phyloP scores from a whole-genome alignment of 2,113 vertebrate genomes.

The Chionis minor region DNA sequence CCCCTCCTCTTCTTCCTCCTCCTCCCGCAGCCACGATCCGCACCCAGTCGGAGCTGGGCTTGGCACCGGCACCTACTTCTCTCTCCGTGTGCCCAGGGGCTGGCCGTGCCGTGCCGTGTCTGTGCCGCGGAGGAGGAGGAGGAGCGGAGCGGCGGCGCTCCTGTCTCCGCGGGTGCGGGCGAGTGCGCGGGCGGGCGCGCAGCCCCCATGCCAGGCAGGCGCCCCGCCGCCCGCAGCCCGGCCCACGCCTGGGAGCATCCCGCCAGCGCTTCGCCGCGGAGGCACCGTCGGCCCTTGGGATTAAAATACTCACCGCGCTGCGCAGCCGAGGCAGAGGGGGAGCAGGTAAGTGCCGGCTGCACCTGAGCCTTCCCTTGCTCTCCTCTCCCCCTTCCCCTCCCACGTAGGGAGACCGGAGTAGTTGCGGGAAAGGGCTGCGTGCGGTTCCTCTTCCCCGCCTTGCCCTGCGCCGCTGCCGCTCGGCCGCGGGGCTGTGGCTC shows the following conservation, averaged over 20 bases:
- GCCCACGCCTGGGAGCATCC: neutral
- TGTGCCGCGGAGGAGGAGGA: neutral
- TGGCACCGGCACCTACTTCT: neutral
- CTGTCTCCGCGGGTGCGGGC: neutral
- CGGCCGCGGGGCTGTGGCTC: neutral
- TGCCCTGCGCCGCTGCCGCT: neutral
- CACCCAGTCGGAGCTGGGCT: constrained; percentile 39
- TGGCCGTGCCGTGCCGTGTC: neutral
- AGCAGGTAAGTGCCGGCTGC: constrained; percentile 53
- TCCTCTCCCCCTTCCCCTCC: neutral
- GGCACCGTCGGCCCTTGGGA: constrained; percentile 19
- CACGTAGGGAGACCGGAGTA: neutral
- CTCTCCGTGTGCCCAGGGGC: neutral
- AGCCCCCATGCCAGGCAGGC: constrained; percentile 15
- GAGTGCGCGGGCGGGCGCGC: constrained; percentile 10
- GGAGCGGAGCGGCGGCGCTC: neutral
- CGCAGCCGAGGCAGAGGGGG: neutral
- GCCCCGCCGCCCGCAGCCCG: neutral
- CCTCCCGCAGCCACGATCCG: constrained; percentile 47
- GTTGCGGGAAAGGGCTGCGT: neutral
- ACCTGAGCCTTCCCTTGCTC: neutral
- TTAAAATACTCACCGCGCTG: constrained; percentile 31
- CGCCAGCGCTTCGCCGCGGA: neutral
- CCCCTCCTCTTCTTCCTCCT: neutral
- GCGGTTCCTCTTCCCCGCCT: neutral